Conservation (phyloP, 2,113 vertebrate species). For the Caracal caracal region DNA sequence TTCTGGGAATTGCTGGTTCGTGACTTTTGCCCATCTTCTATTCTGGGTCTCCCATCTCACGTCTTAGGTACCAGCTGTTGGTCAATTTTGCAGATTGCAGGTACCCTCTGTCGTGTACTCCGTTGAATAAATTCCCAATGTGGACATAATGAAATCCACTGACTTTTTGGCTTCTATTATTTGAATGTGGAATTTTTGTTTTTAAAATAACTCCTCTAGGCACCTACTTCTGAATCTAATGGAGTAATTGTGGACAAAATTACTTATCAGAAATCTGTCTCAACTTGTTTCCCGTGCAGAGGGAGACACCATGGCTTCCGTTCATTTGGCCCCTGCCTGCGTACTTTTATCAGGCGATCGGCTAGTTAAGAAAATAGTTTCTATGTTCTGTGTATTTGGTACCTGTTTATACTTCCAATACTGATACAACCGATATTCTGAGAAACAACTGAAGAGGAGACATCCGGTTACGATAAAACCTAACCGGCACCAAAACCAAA, state of each 20-base stretch:
- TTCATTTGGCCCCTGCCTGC: conserved; percentile 23
- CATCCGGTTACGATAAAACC: conserved; percentile 78
- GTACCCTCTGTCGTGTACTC: neutral
- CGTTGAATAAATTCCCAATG: neutral
- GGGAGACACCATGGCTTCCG: neutral
- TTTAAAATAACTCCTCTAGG: neutral
- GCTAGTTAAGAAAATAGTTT: conserved; percentile 74
- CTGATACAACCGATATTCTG: conserved; percentile 78
- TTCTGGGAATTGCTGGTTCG: neutral
- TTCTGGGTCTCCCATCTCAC: neutral
- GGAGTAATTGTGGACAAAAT: neutral
- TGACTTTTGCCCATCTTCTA: neutral
- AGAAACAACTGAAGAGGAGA: conserved; percentile 67
- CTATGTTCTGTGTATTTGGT: conserved; percentile 81
- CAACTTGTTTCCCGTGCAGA: neutral
- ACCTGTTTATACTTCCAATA: conserved; percentile 80
- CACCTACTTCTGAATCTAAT: neutral
- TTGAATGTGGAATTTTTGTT: conserved; percentile 6
- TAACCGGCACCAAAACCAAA: conserved; percentile 64
- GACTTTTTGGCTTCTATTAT: neutral
- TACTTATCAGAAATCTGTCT: neutral
- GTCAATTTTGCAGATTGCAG: neutral
- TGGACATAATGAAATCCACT: neutral
- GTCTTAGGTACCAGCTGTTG: neutral
- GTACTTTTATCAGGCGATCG: conserved; percentile 74